Evolutionary conservation across 1,140 invertebrate species (phyloP), one percentile per base, ranked within the genome.

Genomic region (Capitella teleta): DNA sequence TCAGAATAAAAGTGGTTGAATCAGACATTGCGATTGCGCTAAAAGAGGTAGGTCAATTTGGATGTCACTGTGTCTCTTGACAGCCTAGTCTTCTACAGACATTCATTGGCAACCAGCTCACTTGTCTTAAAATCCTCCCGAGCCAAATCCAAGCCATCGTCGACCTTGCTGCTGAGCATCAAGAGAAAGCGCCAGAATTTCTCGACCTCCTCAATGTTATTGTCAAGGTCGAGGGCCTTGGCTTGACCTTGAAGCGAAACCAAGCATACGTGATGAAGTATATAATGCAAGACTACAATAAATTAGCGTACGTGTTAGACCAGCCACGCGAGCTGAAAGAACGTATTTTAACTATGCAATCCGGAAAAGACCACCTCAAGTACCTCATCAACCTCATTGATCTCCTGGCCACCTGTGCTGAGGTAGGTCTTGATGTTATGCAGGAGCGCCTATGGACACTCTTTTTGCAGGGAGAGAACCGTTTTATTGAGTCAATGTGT

Each of bases 1-100:
- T 70, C 40, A 55, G 54, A 2, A 62, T 61, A 23, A 59, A 67
- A 51, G 64, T 63, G 6, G 63, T 63, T 5, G 58, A 62, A 36
- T 30, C 59, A 16, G 60, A 67, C 47, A 38, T 68, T 6, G 64
- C 66, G 12, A 57, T 65, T 40, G 57, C 58, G 28, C 47, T 67
- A 5, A 64, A 60, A 28, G 67, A 69, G 63, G 69, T 69, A 55
- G n/a, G n/a, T n/a, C n/a, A n/a, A n/a, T n/a, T n/a, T n/a, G n/a
- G n/a, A n/a, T n/a, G n/a, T n/a, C n/a, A n/a, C n/a, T n/a, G 32
- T 34, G 32, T 34, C 32, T 34, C 10, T 10, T 16, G 10, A 34
- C 32, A 34, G 32, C 10, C 10, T 34, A 34, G 16, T 34, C 10
- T 34, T 34, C 16, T 2, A n/a, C 26, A 56, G 52, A 41, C 45